Base-by-base conservation (phyloP, 2,113 vertebrate genomes). In the Hippocampus mohnikei region DNA sequence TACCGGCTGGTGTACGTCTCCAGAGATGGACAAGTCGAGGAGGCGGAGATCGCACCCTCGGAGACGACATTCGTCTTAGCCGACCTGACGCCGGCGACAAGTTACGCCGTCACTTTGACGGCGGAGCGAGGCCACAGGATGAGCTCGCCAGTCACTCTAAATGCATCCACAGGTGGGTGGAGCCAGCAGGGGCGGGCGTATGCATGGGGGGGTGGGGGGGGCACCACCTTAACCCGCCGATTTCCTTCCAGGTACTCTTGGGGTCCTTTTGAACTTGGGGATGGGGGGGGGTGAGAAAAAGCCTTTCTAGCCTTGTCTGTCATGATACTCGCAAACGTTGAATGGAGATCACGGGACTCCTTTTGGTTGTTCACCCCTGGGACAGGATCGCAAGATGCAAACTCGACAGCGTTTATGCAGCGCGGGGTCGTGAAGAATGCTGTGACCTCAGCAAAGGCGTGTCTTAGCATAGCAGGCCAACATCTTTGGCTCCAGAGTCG, bases 111-210 rank as follows among this genome's bases (percentile, higher is more conserved):
- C 60, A 92, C 83, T 9, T 82, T 99, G 62, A 79, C 81, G 11
- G 92, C 93, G 0, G 95, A 98, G 88, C 95, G 95, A 25, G 96
- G 95, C 3, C 89, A 90, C 20, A 93, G 93, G 76, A 96, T 88
- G 72, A 98, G 96, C 88, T 80, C 86, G 12, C 91, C 94, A 0
- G 87, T 91, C 0, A 90, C 80, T 0, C 71, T 92, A 10, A 84
- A 88, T 53, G 91, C 89, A 0, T 90, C 92, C 15, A 98, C 96
- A 56, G 94, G 97, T 98, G 87, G 91, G 94, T 89, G 18, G 40
- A 64, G 10, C 18, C 0, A 2, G 42, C 68, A 69, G 53, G 18
- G 16, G 5, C 12, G 7, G 33, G 33, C 33, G 33, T 37, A 37
- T 37, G 33, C 33, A 5, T 37, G 23, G 55, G 23, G 55, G 10